Evolutionary conservation across 2,797 vertebrate species (phyloP).

Genomic region (Columba guinea): DNA sequence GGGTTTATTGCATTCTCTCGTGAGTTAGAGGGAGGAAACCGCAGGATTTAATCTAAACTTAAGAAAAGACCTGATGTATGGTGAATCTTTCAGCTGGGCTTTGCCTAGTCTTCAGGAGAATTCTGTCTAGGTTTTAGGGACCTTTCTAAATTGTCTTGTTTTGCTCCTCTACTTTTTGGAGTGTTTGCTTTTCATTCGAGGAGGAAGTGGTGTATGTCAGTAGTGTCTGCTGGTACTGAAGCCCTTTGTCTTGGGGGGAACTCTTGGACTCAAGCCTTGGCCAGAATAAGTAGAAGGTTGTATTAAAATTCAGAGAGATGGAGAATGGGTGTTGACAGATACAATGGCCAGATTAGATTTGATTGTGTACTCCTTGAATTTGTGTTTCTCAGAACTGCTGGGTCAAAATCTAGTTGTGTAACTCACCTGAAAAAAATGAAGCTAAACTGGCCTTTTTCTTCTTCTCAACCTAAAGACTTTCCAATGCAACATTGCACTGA

Average conservation of each 20-base stretch:
- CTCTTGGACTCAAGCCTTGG: neutral
- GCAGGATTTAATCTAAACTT: conserved; percentile 1
- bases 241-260: neutral
- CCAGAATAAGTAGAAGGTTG: neutral
- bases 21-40: neutral
- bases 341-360: neutral
- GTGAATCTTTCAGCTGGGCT: neutral
- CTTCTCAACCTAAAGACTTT: neutral
- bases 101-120: neutral
- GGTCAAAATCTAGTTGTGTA: neutral
- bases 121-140: neutral
- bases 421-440: neutral
- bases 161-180: neutral
- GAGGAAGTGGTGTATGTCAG: neutral
- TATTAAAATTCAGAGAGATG: neutral
- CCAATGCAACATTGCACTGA: neutral
- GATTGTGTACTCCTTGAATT: neutral
- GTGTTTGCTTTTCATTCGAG: neutral
- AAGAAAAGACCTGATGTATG: neutral
- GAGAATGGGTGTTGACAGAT: neutral
- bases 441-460: neutral
- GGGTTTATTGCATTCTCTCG: neutral
- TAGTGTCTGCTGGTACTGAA: neutral
- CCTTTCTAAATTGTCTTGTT: neutral
- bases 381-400: neutral